Conservation (phyloP, 2,888 invertebrate species). For the Argynnis bischoffii region DNA sequence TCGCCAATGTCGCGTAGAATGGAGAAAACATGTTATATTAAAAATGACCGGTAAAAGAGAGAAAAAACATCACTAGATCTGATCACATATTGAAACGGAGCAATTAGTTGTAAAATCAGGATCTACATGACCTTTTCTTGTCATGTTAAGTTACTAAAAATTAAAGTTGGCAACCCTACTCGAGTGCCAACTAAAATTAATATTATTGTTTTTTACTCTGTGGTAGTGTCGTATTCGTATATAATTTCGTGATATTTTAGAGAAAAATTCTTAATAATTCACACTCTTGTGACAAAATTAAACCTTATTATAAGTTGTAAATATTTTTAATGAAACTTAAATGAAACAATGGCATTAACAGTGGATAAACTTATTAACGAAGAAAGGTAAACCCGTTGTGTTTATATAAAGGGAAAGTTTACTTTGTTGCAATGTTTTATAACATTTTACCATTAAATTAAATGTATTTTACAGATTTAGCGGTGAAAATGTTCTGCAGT, state of each 20-base stretch:
- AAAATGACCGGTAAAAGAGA: too few species aligned
- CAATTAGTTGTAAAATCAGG: too few species aligned
- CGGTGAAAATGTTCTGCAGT: constrained; percentile 75
- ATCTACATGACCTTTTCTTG: too few species aligned
- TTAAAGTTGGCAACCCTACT: too few species aligned
- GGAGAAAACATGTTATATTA: too few species aligned
- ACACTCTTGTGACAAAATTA: constrained; percentile 19
- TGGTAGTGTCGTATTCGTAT: constrained; percentile 32
- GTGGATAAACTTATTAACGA: constrained; percentile 73
- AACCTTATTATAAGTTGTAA: constrained; percentile 16
- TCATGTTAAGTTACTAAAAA: too few species aligned
- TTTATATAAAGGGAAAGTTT: constrained; percentile 63
- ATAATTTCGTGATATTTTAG: constrained; percentile 26
- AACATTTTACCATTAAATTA: constrained; percentile 4
- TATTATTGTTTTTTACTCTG: constrained; percentile 1
- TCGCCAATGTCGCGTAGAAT: too few species aligned
- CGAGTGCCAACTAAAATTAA: too few species aligned
- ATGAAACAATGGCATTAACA: constrained; percentile 63
- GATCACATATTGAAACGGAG: too few species aligned
- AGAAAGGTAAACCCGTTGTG: constrained; percentile 62
- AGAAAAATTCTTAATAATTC: constrained; percentile 31
- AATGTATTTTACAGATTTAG: constrained; percentile 68
- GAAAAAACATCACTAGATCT: too few species aligned
- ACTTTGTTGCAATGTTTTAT: constrained; percentile 26
- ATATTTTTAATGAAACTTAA: constrained; percentile 14